phyloP scores from a whole-genome alignment of 2,888 invertebrate genomes.

The Nomada ruficornis region DNA sequence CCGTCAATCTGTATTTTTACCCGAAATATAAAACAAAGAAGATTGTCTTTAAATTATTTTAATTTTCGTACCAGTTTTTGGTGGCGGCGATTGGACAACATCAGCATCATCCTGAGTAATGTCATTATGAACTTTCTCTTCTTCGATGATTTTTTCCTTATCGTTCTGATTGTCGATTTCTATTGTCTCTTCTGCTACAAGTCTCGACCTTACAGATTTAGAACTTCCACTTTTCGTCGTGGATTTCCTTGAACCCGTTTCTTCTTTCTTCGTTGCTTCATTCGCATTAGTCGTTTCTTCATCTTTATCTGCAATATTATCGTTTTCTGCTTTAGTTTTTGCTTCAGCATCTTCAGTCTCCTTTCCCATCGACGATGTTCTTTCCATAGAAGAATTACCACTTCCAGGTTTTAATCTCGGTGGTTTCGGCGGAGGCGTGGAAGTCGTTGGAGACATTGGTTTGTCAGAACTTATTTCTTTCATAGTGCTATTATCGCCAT shows the following conservation, averaged over 20 bases:
- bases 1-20: not conserved
- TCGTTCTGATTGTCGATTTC: conserved; percentile 66
- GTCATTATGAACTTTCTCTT: conserved; percentile 82
- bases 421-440: conserved; percentile 84
- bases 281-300: not conserved
- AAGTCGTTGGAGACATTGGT: conserved; percentile 64
- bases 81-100: conserved; percentile 75
- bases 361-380: conserved; percentile 60
- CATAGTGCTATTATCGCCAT: conserved; percentile 6
- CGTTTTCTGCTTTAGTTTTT: conserved; percentile 22
- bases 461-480: conserved; percentile 23
- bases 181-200: conserved; percentile 66
- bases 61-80: conserved; percentile 68
- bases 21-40: not conserved
- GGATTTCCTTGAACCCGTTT: conserved; percentile 58
- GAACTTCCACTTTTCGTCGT: conserved; percentile 65
- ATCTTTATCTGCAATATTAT: conserved; percentile 42
- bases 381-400: conserved; percentile 80
- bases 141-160: conserved; percentile 82
- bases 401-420: conserved; percentile 84
- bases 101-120: conserved; percentile 79
- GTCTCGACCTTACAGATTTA: conserved; percentile 58
- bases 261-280: conserved; percentile 17
- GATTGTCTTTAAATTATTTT: not conserved
- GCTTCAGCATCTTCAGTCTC: conserved; percentile 18